Evolutionary conservation across 2,888 invertebrate species (phyloP).

Genomic region (Venusia cambrica): DNA sequence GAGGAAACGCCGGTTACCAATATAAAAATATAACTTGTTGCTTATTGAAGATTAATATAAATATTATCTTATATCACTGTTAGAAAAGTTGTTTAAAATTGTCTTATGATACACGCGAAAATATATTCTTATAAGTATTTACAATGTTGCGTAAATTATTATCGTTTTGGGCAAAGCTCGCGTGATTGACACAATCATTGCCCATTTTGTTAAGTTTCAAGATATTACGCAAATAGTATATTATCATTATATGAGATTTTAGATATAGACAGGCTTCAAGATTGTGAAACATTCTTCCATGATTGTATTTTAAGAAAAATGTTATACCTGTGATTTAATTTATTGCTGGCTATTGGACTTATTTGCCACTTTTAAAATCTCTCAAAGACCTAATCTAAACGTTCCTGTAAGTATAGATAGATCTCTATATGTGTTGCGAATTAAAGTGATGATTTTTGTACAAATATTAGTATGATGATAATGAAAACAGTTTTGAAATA

Average conservation of each 20-base stretch:
- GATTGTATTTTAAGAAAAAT: conserved; percentile 61
- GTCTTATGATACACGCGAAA: conserved; percentile 48
- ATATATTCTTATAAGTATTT: conserved; percentile 52
- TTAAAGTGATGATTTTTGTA: conserved; percentile 42
- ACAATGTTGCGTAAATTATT: conserved; percentile 71
- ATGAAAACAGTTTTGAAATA: too few relatives aligned
- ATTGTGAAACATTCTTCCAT: conserved; percentile 40
- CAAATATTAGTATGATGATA: conserved; percentile 7
- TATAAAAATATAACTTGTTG: conserved; percentile 79
- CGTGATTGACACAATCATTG: conserved; percentile 32
- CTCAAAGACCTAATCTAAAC: conserved; percentile 71
- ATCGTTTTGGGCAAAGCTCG: conserved; percentile 46
- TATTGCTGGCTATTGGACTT: conserved; percentile 60
- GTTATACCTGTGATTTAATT: conserved; percentile 76
- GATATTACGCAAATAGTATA: conserved; percentile 65
- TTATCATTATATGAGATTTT: conserved; percentile 59
- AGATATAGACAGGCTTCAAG: conserved; percentile 47
- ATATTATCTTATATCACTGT: conserved; percentile 71
- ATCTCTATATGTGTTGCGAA: conserved; percentile 73
- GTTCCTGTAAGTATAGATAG: conserved; percentile 78
- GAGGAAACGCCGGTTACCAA: conserved; percentile 81
- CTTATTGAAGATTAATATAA: conserved; percentile 76
- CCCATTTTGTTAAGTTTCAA: conserved; percentile 71
- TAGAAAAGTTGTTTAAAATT: conserved; percentile 66
- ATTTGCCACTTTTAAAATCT: conserved; percentile 35